Conservation (phyloP, 1,140 invertebrate genomes). For the Lasioglossum baleicum region DNA sequence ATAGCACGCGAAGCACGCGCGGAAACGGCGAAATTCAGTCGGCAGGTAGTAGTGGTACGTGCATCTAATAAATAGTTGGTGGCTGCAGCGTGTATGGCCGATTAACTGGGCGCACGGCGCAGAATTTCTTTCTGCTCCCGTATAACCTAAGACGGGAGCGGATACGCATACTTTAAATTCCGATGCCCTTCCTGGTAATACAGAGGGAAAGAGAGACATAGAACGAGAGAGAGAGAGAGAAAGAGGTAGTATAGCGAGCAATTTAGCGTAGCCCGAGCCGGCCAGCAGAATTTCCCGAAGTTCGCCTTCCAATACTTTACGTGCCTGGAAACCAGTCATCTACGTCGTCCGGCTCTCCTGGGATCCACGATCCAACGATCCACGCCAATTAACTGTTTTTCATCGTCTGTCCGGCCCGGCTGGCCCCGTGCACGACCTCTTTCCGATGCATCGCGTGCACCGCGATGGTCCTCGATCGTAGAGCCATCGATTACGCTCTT, state of each 20-base stretch:
- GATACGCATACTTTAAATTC: conserved; percentile 45
- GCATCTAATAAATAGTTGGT: conserved; percentile 38
- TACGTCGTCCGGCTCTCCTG: conserved; percentile 13
- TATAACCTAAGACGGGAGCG: conserved; percentile 20
- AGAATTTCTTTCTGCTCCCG: conserved; percentile 27
- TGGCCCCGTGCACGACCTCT: conserved; percentile 12
- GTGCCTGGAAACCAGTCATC: conserved; percentile 31
- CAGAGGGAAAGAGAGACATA: background rate
- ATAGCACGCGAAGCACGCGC: conserved; percentile 22
- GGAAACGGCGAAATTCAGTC: background rate
- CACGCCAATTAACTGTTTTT: conserved; percentile 42
- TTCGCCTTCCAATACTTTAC: conserved; percentile 34
- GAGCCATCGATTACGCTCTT: conserved; percentile 20
- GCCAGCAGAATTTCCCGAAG: conserved; percentile 28
- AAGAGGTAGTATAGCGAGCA: background rate
- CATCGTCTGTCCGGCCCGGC: conserved; percentile 15
- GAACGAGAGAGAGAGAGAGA: background rate
- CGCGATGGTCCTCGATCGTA: conserved; percentile 9
- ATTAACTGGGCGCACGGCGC: conserved; percentile 19
- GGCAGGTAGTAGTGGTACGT: background rate
- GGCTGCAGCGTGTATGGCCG: background rate
- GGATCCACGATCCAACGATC: conserved; percentile 15
- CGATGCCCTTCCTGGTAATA: conserved; percentile 1
- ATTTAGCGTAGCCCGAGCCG: conserved; percentile 15
- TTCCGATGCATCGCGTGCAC: conserved; percentile 29